Conservation (phyloP, 2,797 vertebrate species). For the Paramormyrops hopkinsi region DNA sequence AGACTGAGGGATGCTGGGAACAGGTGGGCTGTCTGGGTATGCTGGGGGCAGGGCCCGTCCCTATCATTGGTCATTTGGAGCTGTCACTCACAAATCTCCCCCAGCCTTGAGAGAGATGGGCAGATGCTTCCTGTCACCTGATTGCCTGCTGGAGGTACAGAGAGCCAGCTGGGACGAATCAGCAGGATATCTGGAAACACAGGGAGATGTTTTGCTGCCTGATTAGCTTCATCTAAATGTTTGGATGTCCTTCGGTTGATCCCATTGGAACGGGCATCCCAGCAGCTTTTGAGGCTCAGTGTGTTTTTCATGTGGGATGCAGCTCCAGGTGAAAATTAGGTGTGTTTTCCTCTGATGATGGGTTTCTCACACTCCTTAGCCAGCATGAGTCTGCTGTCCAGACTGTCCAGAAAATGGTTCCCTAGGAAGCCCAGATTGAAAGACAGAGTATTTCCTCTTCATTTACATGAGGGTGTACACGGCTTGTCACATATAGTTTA, state of each 20-base stretch:
- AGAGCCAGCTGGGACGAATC: background rate
- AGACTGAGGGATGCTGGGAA: background rate
- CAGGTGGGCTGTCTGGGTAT: background rate
- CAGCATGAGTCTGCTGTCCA: background rate
- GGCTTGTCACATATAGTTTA: background rate
- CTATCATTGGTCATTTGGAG: background rate
- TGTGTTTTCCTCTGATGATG: background rate
- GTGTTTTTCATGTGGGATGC: background rate
- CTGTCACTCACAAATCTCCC: background rate
- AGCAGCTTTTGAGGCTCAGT: background rate
- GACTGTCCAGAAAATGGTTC: background rate
- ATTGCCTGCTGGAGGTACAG: background rate
- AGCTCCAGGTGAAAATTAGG: background rate
- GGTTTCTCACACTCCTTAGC: background rate
- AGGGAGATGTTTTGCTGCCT: background rate
- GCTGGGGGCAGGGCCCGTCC: background rate
- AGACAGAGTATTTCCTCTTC: background rate
- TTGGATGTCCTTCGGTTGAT: background rate
- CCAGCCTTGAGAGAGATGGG: background rate
- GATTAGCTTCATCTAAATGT: background rate
- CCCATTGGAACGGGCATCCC: background rate
- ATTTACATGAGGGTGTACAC: background rate
- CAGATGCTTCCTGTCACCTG: background rate
- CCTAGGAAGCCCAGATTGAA: background rate
- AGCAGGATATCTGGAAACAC: background rate